Evolutionary conservation across 2,797 vertebrate genomes (phyloP), one percentile per base, ranked within the genome.

Genomic region (Acipenser transmontanus): DNA sequence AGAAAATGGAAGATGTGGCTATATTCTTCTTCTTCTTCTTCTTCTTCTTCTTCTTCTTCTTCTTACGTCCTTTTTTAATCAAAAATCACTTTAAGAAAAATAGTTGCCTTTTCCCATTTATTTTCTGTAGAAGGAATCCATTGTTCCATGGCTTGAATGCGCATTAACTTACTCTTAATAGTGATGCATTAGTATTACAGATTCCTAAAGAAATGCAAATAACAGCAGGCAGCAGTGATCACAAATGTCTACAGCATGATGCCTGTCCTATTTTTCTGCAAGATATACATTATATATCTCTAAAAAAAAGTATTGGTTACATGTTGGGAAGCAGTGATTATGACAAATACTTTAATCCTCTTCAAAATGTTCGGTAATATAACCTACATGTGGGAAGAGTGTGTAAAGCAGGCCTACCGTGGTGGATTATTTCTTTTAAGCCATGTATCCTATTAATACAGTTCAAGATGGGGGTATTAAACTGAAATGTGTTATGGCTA

Each of bases 261-360:
- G 52, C 17, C 64, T 49, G 11, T 7, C 48, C 57, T 6, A 14
- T 47, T 34, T 34, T 48, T 34, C 63, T 51, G 13, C 64, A 57
- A 59, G 52, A 59, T 59, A 14, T 66, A 9, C 49, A 66, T 62
- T 62, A 34, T 34, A 34, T 59, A 54, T 70, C 59, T 50, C 59
- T 59, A 51, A 62, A 62, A 64, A 34, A 34, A 59, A 60, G 65
- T 49, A 12, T 9, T 59, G 47, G n/a, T 68, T 47, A 59, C 52
- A 34, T 68, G 52, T 47, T n/a, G 52, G 12, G 67, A 52, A 49
- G 8, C 20, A 12, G 57, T 20, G 20, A 14, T 17, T n/a, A 49
- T 50, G 61, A 49, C n/a, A 56, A 63, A 68, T 68, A 8, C 47
- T n/a, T 56, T 54, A 13, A 17, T 63, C 56, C 10, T 34, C 34